These are phyloP conservation scores for Pseudotriccus pelzelni DNA, from an alignment of 2,797 vertebrate species.

Conservation along the genomic window DNA sequence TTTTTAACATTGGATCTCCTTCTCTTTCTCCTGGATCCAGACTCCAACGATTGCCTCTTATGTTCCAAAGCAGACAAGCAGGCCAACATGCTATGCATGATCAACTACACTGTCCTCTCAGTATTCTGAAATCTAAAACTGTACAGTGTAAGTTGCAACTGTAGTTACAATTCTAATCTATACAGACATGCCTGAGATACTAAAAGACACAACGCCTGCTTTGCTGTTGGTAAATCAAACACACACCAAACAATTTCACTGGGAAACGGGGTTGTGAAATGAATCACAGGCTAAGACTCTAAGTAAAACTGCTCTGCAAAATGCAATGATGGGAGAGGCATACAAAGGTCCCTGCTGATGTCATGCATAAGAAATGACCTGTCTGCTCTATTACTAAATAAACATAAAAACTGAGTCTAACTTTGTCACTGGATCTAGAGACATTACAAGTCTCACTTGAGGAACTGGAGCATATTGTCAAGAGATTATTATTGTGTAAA, in stretches of 20 bases:
- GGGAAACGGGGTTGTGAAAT: background rate
- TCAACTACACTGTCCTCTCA: background rate
- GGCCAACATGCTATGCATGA: background rate
- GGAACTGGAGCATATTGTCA: background rate
- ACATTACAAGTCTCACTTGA: background rate
- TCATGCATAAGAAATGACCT: background rate
- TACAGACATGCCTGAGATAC: background rate
- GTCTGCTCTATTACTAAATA: background rate
- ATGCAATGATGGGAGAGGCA: background rate
- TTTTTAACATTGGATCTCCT: background rate
- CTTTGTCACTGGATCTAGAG: background rate
- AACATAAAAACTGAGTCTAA: background rate
- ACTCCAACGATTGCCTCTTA: background rate
- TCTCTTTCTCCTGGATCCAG: background rate
- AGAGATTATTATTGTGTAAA: background rate
- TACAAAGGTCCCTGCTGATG: background rate
- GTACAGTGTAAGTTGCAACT: background rate
- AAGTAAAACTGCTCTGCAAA: slow-evolving; percentile 1
- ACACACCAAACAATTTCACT: background rate
- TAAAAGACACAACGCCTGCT: background rate
- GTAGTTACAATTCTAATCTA: background rate
- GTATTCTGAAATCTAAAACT: background rate
- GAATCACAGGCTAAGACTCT: background rate
- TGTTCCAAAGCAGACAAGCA: background rate
- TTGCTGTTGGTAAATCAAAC: slow-evolving; percentile 27